Conservation (phyloP, 2,888 invertebrate genomes). For the Acanthosepion esculentum region DNA sequence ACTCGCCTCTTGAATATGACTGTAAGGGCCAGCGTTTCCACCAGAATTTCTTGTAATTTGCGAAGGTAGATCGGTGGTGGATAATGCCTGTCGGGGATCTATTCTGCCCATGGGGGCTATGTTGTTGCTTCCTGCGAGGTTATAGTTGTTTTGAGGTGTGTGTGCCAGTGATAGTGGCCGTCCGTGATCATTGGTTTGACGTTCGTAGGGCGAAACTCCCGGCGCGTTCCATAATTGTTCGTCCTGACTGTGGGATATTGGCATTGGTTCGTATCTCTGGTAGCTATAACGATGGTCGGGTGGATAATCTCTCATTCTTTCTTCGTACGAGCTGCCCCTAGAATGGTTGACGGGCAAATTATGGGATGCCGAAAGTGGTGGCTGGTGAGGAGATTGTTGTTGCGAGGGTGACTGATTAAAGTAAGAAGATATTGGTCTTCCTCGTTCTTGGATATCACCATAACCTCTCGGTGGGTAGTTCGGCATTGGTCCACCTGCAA, state of each 20-base stretch:
- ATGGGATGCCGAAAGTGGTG: background rate
- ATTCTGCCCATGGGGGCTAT: background rate
- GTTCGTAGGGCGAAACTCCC: background rate
- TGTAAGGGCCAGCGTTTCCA: conserved; percentile 47
- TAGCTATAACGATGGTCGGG: background rate
- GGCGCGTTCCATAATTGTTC: background rate
- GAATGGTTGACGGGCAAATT: background rate
- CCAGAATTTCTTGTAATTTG: conserved; percentile 52
- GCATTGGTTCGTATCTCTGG: background rate
- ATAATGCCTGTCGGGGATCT: background rate
- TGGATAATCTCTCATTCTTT: background rate
- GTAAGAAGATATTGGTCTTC: background rate
- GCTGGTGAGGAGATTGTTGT: background rate
- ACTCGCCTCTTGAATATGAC: background rate
- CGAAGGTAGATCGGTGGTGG: background rate
- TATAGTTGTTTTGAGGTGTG: background rate
- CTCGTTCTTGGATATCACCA: background rate
- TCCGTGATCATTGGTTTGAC: background rate
- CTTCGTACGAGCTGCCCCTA: background rate
- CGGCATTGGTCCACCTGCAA: background rate
- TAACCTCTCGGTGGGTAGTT: background rate
- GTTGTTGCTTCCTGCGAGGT: background rate
- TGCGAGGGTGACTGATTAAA: background rate
- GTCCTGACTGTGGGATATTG: background rate
- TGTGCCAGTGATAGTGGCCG: background rate